These are phyloP conservation scores for Julus scanicus DNA, from an alignment of 2,888 invertebrate genomes.

Conservation along the genomic window DNA sequence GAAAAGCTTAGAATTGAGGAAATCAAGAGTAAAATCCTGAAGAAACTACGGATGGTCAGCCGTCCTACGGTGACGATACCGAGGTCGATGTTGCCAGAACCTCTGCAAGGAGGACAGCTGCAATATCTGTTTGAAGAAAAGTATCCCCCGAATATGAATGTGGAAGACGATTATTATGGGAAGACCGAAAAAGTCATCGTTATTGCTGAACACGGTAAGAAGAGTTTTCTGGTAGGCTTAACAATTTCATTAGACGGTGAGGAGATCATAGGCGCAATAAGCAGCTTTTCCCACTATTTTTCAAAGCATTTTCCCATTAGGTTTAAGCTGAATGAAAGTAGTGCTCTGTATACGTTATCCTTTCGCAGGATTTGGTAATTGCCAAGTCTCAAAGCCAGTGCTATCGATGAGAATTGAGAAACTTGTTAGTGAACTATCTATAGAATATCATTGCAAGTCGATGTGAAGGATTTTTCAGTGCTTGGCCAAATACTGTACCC, in stretches of 20 bases:
- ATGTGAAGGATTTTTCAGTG: too few species aligned
- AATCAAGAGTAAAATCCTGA: slow-evolving; percentile 85
- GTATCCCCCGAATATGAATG: slow-evolving; percentile 69
- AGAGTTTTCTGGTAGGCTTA: not conserved
- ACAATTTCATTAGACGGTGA: not conserved
- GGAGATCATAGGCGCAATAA: not conserved
- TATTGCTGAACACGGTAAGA: slow-evolving; percentile 80
- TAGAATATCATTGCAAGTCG: too few species aligned
- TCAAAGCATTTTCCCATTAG: not conserved
- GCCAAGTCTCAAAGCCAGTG: too few species aligned
- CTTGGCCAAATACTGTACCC: too few species aligned
- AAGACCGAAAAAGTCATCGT: slow-evolving; percentile 86
- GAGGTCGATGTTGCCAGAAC: slow-evolving; percentile 76
- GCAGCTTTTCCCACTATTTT: not conserved
- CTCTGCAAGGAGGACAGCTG: slow-evolving; percentile 79
- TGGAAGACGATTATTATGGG: slow-evolving; percentile 81
- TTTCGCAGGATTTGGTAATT: too few species aligned
- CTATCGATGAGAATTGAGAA: too few species aligned
- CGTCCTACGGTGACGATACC: slow-evolving; percentile 74
- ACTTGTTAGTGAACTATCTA: too few species aligned
- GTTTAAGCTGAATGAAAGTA: not conserved
- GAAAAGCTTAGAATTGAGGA: slow-evolving; percentile 52
- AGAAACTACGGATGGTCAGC: slow-evolving; percentile 80
- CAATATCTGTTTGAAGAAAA: slow-evolving; percentile 70
- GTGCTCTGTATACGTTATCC: too few species aligned